Evolutionary conservation across 2,113 vertebrate genomes (phyloP), one percentile per base, ranked within the genome.

Genomic region (Cyanistes caeruleus): DNA sequence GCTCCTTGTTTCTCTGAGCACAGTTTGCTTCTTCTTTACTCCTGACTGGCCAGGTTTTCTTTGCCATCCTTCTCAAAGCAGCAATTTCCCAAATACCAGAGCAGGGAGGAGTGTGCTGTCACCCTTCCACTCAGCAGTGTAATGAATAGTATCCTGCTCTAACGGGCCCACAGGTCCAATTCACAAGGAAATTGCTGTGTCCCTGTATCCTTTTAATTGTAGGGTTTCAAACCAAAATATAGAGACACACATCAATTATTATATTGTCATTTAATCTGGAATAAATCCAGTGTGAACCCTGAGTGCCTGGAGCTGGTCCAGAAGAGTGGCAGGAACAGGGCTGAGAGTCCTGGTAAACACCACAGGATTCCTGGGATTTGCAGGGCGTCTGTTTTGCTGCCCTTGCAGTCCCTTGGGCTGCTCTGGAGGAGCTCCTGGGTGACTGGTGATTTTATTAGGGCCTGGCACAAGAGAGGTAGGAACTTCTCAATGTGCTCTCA

Each of bases 341-440:
- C 68, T 69, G 60, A 44, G 89, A 72, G 89, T 83, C 94, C 70
- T 70, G 81, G 93, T 89, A 80, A 97, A 90, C 76, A 95, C 84
- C 97, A 62, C 35, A 92, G 87, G 81, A 87, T 92, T 94, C 91
- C 96, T 96, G 95, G 91, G 91, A 91, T 97, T 84, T 62, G 68
- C 84, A 95, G 94, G 94, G 79, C 67, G 27, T 75, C 94, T 96
- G 94, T 93, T 97, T 51, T 81, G 76, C 78, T 93, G 87, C 64
- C 91, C 89, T 90, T 80, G 80, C 43, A 41, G 87, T 84, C 80
- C 92, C 88, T 91, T 67, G 17, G 35, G 68, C n/a, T 89, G 88
- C 59, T 92, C 96, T 93, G 91, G 75, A 87, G 89, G 76, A 84
- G 94, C 90, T 95, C 91, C 89, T 76, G 92, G 95, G 82, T 89